phyloP scores from a whole-genome alignment of 2,888 invertebrate genomes.

The Xestia sexstrigata region DNA sequence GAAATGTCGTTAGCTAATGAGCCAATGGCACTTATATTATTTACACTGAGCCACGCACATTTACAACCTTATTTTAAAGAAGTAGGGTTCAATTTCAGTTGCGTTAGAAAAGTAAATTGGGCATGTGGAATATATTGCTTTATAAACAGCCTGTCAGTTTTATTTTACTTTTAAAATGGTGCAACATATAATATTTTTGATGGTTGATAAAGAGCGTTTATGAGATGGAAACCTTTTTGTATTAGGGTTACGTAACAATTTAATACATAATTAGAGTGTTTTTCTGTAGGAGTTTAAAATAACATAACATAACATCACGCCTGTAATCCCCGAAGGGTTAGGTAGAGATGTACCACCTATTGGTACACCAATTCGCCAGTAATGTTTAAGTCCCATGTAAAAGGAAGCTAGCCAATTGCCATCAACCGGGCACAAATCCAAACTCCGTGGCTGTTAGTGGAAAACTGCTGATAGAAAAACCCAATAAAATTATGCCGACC shows the following conservation, averaged over 20 bases:
- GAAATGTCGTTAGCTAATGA: constrained; percentile 73
- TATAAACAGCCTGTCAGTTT: constrained; percentile 70
- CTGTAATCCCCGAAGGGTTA: too few relatives aligned
- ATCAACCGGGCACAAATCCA: too few relatives aligned
- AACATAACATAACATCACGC: too few relatives aligned
- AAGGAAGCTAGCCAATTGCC: too few relatives aligned
- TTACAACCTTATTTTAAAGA: constrained; percentile 40
- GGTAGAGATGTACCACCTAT: too few relatives aligned
- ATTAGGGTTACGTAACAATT: constrained; percentile 41
- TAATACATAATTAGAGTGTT: background rate
- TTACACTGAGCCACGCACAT: constrained; percentile 16
- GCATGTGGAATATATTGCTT: constrained; percentile 69
- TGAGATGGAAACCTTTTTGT: constrained; percentile 60
- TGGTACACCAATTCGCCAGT: too few relatives aligned
- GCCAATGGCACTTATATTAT: constrained; percentile 65
- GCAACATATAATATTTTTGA: constrained; percentile 60
- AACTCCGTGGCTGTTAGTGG: too few relatives aligned
- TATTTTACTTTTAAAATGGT: constrained; percentile 69
- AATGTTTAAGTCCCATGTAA: too few relatives aligned
- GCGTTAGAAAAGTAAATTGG: constrained; percentile 54
- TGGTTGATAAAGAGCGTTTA: constrained; percentile 66
- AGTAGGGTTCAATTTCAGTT: constrained; percentile 44
- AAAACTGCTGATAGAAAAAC: too few relatives aligned
- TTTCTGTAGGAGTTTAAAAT: background rate
- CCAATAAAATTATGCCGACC: too few relatives aligned